Evolutionary conservation across 2,888 invertebrate species (phyloP), one percentile per base, ranked within the genome.

Genomic region (Yponomeuta sedellus): DNA sequence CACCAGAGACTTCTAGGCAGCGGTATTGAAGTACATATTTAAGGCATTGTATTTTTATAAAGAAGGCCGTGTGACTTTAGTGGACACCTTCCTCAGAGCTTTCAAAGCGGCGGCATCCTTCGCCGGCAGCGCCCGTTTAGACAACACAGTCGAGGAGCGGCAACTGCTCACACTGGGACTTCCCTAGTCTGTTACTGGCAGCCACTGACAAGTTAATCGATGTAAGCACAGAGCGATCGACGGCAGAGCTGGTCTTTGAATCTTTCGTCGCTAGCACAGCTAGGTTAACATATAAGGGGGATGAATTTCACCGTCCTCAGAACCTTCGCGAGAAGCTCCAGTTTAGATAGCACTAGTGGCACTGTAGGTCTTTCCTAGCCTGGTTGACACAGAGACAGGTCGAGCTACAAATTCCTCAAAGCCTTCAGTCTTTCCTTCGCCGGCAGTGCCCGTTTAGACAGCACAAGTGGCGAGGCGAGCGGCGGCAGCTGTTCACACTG

Each of bases 401-500:
- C n/a, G n/a, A n/a, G n/a, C n/a, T n/a, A n/a, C n/a, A n/a, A n/a
- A n/a, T 68, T 88, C 66, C 80, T 84, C 61, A 75, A 76, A 69
- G 75, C 78, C 63, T 83, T 75, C 1, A 82, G 79, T 61, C 80
- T 77, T 56, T 89, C 90, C 64, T 83, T 89, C 0, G 77, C 66
- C 0, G 78, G 78, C 6, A 80, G 62, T 0, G 77, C 71, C 58
- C 91, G 78, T 69, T 81, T 84, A 0, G 87, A 68, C 44, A 92
- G 74, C 1, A 90, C 85, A 0, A 91, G 76, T 0, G 91, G 91
- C 0, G 91, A 90, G 0, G 91, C 91, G 34, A 92, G 70, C 0
- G 91, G 90, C 0, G 91, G 91, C 20, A 91, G 75, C 64, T 89
- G 88, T 67, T 91, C 86, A 57, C 85, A 85, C 66, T 86, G 86